Evolutionary conservation across 2,888 invertebrate genomes (phyloP), one percentile per base, ranked within the genome.

Genomic region (Brachypalpus laphriformis): DNA sequence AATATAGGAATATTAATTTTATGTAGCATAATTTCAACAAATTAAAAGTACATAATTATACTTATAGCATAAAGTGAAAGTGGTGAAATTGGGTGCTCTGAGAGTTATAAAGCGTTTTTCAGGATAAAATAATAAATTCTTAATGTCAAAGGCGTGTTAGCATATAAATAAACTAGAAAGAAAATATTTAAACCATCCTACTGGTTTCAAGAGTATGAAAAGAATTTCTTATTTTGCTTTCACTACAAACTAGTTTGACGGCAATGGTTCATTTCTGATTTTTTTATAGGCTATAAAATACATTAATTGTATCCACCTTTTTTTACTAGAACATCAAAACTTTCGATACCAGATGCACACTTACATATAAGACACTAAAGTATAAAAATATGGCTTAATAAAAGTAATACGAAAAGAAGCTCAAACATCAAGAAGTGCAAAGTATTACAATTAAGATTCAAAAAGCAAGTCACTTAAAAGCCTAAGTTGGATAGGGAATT

Each of bases 11-110:
- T 40, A 57, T 31, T 40, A 51, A n/a, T 28, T 61, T 51, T 7
- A 61, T 28, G 5, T 61, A 71, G 70, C 14, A 70, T 59, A 77
- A 59, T 77, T 76, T 59, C 31, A 66, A 22, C 20, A 31, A 74
- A 63, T 28, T 45, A 70, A 34, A 22, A 65, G 20, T 63, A 47
- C 14, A 14, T 42, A 51, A 31, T 11, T 28, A 40, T 59, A 45
- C 47, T 45, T 56, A 25, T 18, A 56, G 4, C 34, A 42, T 18
- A 45, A 6, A 20, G 37, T n/a, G 16, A 75, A 74, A 16, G 5
- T 66, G 25, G 18, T 56, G 45, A 28, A 9, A 49, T 66, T 28
- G 45, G 42, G 70, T 56, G 42, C 28, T 56, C 42, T 11, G 25
- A 42, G 6, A n/a, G 9, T 9, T 25, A 57, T 37, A 11, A 28